Percentiles rank a stretch among this genome's conserved stretches.
Conservation (phyloP, 2,888 invertebrate species). For the Amphipoea oculea region DNA sequence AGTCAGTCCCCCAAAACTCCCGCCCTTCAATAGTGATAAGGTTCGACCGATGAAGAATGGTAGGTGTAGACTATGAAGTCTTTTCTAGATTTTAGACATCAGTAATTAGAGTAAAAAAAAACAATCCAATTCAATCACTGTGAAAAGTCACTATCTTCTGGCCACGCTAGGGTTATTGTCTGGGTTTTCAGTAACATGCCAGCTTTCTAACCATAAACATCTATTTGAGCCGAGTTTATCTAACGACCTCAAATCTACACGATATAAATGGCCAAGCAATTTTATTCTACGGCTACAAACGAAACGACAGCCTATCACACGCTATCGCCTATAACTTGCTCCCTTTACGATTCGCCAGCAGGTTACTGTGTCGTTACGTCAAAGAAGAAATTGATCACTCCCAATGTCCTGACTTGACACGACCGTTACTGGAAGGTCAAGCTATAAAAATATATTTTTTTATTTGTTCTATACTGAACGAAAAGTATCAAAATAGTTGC, state of each 20-base stretch:
- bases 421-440: conserved; percentile 49
- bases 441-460: conserved; percentile 36
- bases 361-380: conserved; percentile 74
- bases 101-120: not conserved
- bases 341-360: conserved; percentile 74
- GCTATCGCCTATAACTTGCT: conserved; percentile 53
- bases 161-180: not conserved
- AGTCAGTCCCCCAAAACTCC: too few species aligned
- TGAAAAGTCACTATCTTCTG: too few species aligned
- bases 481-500: conserved; percentile 51
- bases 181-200: not conserved
- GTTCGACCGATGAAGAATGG: not conserved
- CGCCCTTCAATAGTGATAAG: not conserved
- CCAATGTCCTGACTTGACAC: conserved; percentile 57
- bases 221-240: not conserved
- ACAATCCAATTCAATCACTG: not conserved
- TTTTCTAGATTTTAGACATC: not conserved
- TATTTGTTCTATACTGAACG: conserved; percentile 18
- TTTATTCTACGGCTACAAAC: conserved; percentile 6
- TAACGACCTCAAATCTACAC: not conserved
- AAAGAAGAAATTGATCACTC: conserved; percentile 78
- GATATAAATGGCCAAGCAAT: conserved; percentile 3
- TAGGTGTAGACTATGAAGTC: not conserved
- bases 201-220: not conserved
- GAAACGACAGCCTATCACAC: conserved; percentile 32